A percentile compares a stretch with the other conserved stretches of the same genome.
Evolutionary conservation across 2,113 vertebrate genomes (phyloP).

Genomic region (Xenotilapia leptura): DNA sequence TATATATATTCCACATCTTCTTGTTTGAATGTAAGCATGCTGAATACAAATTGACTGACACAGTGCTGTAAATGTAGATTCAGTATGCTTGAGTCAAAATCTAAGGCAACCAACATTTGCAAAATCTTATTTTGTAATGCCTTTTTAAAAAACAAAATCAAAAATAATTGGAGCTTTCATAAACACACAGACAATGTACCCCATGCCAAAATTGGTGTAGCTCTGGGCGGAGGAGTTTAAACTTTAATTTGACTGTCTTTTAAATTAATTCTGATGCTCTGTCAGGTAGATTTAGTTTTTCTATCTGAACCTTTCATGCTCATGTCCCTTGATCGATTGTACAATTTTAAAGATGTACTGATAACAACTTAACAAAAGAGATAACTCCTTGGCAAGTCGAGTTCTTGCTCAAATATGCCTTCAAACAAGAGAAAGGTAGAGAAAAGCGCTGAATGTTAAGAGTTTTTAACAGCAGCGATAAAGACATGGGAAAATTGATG

Average conservation of each 20-base stretch:
- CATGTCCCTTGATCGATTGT: background rate
- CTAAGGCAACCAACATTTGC: background rate
- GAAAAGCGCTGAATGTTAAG: background rate
- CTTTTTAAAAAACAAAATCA: background rate
- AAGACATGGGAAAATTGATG: background rate
- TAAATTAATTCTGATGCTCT: background rate
- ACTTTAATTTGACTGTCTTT: background rate
- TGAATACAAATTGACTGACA: background rate
- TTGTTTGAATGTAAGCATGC: background rate
- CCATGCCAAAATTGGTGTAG: background rate
- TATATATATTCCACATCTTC: background rate
- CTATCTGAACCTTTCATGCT: background rate
- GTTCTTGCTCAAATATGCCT: background rate
- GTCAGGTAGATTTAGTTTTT: background rate
- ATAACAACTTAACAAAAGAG: background rate
- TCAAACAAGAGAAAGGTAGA: background rate
- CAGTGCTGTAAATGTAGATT: background rate
- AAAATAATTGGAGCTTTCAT: background rate
- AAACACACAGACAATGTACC: background rate
- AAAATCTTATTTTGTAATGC: background rate
- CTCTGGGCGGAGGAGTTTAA: background rate
- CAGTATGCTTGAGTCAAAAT: background rate
- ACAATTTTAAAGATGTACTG: background rate
- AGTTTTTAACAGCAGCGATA: background rate
- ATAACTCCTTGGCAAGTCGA: background rate